phyloP scores from a whole-genome alignment of 1,140 invertebrate genomes.

The Chelonus insularis region DNA sequence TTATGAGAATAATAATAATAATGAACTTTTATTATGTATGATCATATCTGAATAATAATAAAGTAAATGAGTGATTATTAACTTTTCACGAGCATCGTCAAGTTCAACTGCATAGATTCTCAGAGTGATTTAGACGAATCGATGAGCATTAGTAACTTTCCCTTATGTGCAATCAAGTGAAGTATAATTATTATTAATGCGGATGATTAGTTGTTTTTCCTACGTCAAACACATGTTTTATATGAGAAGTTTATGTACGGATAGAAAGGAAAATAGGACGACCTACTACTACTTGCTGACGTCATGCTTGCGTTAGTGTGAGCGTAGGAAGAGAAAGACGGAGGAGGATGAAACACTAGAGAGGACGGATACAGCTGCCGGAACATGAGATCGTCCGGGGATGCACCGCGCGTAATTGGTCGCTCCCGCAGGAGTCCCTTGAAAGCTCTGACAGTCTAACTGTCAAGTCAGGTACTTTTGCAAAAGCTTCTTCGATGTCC shows the following conservation, averaged over 20 bases:
- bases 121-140: too few relatives aligned
- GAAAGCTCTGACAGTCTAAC: slow-evolving; percentile 4
- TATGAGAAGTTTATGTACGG: neutral
- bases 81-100: too few relatives aligned
- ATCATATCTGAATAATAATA: too few relatives aligned
- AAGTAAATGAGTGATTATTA: too few relatives aligned
- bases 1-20: too few relatives aligned
- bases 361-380: slow-evolving; percentile 18
- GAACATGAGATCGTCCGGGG: slow-evolving; percentile 19
- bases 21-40: too few relatives aligned
- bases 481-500: neutral
- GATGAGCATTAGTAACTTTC: too few relatives aligned
- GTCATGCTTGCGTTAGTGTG: neutral
- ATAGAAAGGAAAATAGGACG: neutral
- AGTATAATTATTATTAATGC: too few relatives aligned
- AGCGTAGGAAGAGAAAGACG: neutral
- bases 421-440: slow-evolving; percentile 6
- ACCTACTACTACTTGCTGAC: neutral
- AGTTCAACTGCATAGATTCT: too few relatives aligned
- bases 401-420: slow-evolving; percentile 15
- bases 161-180: too few relatives aligned
- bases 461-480: neutral
- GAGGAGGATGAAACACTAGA: neutral
- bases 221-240: too few relatives aligned
- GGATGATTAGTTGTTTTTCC: too few relatives aligned